Base-by-base conservation (phyloP, 64 coral and sea anemone species). In the Pachyseris speciosa region DNA sequence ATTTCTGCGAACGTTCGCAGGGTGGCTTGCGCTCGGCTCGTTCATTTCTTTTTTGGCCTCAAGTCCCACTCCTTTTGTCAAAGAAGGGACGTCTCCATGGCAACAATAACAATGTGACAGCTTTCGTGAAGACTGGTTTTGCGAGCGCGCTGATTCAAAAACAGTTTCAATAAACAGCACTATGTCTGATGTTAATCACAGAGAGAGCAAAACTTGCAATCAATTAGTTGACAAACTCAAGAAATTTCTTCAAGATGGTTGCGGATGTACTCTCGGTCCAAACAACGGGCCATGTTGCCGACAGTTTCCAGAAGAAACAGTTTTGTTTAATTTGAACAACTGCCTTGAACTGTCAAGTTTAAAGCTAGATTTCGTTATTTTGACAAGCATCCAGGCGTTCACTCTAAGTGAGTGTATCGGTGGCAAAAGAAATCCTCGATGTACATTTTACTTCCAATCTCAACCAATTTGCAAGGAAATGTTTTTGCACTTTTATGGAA, bases 391-490 rank as follows among this genome's bases (percentile, higher is more conserved):
- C 48, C 89, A 83, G 32, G 61, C 64, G 17, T 91, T 53, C 26
- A 69, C 55, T 37, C 48, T 5, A 36, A 91, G 38, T 43, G 47
- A 91, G 6, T 36, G 2, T 28, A 83, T 60, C 59, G 89, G 89
- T 80, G 87, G 87, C 25, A 64, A 90, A 47, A 90, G 77, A 58
- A 66, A 61, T 79, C 69, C 86, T 42, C 86, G 83, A 39, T 85
- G 80, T 39, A 48, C 59, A 19, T 92, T 92, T 51, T 63, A 85
- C 39, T 86, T 86, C 60, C 90, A 92, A 32, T 92, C 90, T 50
- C 61, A 84, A 53, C 52, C 28, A 32, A 92, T 92, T 37, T 92
- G 90, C 83, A 75, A 85, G 37, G 69, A 75, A 74, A 86, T 78
- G 80, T 86, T 92, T 85, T 29, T 86, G 28, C 66, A 42, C 45